Base-by-base conservation (phyloP, 2,797 vertebrate species). In the Alosa sapidissima region DNA sequence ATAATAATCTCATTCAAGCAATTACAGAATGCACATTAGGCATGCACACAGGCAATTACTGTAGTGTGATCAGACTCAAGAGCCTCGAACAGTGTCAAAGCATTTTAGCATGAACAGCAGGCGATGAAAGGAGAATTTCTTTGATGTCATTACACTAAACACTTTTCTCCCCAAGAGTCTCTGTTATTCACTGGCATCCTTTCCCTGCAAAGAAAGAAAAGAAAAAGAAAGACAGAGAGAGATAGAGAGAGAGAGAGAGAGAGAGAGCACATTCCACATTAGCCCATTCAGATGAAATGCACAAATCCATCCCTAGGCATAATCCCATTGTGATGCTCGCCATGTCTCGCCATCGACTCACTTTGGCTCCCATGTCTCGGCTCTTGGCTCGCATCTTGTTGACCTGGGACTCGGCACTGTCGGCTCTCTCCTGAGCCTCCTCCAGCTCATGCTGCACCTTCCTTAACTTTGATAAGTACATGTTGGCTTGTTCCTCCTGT, bases 311-410 rank as follows among this genome's bases (percentile, higher is more conserved):
- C 41, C 41, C 19, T 9, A 14, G 16, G 72, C 41, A 47, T 19
- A 78, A 78, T 78, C 72, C 36, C 7, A 78, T 78, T 78, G 72
- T 21, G 19, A 78, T 78, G 72, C 41, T 5, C 14, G 5, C 14
- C 9, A 41, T 21, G 6, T 21, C 19, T 9, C 41, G 41, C 41
- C 9, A 21, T 47, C 16, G 16, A 78, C 86, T 85, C 84, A 93
- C 92, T 86, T 95, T 95, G 48, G 72, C 41, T 28, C 93, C 93
- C 41, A 94, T 82, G 14, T 97, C 97, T 0, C 96, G 91, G 86
- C 92, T 96, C 88, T 96, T 98, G 0, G 87, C 95, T 87, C 96
- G 89, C 88, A 97, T 94, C 88, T 96, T 97, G 91, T 96, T 97
- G 92, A 96, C 96, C 91, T 96, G 95, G 0, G 96, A 95, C 86